These are phyloP conservation scores for Drosophila formosana DNA, from an alignment of 2,888 invertebrate genomes.

Conservation along the genomic window DNA sequence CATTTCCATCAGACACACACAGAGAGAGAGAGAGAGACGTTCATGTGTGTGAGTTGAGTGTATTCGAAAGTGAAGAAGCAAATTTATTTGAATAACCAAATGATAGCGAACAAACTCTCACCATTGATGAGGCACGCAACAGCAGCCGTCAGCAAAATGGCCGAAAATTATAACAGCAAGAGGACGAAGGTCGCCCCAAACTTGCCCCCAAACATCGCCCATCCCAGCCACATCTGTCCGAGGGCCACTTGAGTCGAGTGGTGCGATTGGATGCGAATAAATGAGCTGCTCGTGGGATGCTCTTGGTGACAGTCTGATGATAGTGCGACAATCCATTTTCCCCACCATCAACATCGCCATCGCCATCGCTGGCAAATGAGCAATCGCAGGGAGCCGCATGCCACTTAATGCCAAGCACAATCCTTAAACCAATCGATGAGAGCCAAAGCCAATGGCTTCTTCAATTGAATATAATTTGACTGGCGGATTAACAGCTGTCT, in stretches of 20 bases:
- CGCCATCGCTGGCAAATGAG: conserved; percentile 45
- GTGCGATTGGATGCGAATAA: conserved; percentile 40
- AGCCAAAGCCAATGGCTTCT: conserved; percentile 52
- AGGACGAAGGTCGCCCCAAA: background rate
- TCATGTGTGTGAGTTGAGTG: conserved; percentile 9
- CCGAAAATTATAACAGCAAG: conserved; percentile 47
- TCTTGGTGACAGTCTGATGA: conserved; percentile 32
- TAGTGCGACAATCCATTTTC: conserved; percentile 52
- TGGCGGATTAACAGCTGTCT: conserved; percentile 56
- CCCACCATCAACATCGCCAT: conserved; percentile 3
- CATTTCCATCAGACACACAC: conserved; percentile 36
- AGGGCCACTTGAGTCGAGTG: conserved; percentile 38
- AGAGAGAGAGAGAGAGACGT: too few relatives aligned
- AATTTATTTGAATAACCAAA: conserved; percentile 66
- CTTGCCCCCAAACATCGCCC: background rate
- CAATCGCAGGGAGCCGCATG: conserved; percentile 23
- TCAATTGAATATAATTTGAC: conserved; percentile 72
- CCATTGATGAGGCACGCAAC: conserved; percentile 46
- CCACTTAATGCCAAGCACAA: conserved; percentile 6
- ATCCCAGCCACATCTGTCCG: conserved; percentile 4
- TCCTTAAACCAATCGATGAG: conserved; percentile 44
- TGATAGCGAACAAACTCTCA: conserved; percentile 28
- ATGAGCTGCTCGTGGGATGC: conserved; percentile 35
- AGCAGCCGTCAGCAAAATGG: conserved; percentile 42
- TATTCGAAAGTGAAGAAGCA: conserved; percentile 31